These are phyloP conservation scores for Tricholauxania praeusta DNA, from an alignment of 2,888 invertebrate genomes.

Conservation along the genomic window DNA sequence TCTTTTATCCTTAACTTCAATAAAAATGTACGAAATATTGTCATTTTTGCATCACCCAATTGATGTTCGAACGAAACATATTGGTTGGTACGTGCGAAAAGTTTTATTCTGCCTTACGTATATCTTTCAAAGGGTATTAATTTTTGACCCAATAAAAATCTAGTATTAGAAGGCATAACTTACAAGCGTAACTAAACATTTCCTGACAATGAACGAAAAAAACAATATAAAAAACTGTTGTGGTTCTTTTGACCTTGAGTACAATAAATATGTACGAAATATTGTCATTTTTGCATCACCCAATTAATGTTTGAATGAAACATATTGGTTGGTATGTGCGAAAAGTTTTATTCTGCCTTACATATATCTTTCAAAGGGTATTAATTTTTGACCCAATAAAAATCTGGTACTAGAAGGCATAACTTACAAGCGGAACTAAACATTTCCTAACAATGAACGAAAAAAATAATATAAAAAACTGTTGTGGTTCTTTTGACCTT, in stretches of 20 bases:
- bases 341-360: slow-evolving; percentile 68
- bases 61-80: slow-evolving; percentile 40
- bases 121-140: slow-evolving; percentile 60
- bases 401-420: slow-evolving; percentile 71
- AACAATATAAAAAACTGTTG: no score
- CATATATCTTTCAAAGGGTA: slow-evolving; percentile 63
- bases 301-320: slow-evolving; percentile 51
- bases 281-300: slow-evolving; percentile 62
- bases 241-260: background rate
- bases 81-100: slow-evolving; percentile 66
- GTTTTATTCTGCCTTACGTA: slow-evolving; percentile 69
- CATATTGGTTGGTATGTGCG: slow-evolving; percentile 65
- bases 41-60: slow-evolving; percentile 64
- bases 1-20: background rate
- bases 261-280: slow-evolving; percentile 31
- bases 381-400: slow-evolving; percentile 45
- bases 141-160: slow-evolving; percentile 59
- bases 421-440: background rate
- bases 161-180: slow-evolving; percentile 70
- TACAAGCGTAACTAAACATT: background rate
- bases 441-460: no score
- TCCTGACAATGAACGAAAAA: background rate
- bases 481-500: no score
- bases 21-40: slow-evolving; percentile 43
- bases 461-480: no score